Base-by-base conservation (phyloP, 2,797 vertebrate genomes). In the Sparidentex hasta region DNA sequence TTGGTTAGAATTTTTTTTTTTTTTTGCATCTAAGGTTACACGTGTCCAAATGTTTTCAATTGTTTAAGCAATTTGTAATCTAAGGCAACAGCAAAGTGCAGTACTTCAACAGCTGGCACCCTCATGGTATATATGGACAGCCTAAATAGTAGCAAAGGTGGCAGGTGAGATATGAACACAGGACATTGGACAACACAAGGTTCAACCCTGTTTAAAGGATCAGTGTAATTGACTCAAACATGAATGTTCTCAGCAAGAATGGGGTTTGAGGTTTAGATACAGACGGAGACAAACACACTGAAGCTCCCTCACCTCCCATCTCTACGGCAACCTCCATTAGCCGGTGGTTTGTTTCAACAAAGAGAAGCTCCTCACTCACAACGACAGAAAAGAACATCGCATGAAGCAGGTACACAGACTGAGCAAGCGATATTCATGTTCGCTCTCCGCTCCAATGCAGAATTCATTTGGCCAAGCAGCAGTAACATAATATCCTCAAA, bases 241-340 rank as follows among this genome's bases (percentile, higher is more conserved):
- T 9, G 64, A 21, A n/a, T 41, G 29, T 47, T 23, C 14, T 65
- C 14, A 63, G 33, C 11, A 65, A 65, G 23, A 58, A 21, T 7
- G 11, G 29, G 20, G 29, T 43, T 55, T 48, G 25, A 5, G 25
- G 6, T 47, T n/a, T 13, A n/a, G 29, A 17, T 48, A 41, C 23
- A 51, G 38, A 74, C 4, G 41, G 61, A 65, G 44, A 74, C 54
- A 66, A 5, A 80, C 11, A 63, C 12, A 68, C 58, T 55, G 9
- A 76, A 74, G 41, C 78, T 43, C 74, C 74, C 74, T 56, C 61
- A 66, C 68, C 23, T 76, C 65, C 69, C 70, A 82, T 87, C 76
- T 67, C 85, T 81, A 87, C 27, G 41, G 65, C 72, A 88, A 81
- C 82, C 73, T 67, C 74, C 69, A 73, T 73, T 63, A 67, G 21